Base-by-base conservation (phyloP, 2,888 invertebrate genomes). In the Thera obeliscata region DNA sequence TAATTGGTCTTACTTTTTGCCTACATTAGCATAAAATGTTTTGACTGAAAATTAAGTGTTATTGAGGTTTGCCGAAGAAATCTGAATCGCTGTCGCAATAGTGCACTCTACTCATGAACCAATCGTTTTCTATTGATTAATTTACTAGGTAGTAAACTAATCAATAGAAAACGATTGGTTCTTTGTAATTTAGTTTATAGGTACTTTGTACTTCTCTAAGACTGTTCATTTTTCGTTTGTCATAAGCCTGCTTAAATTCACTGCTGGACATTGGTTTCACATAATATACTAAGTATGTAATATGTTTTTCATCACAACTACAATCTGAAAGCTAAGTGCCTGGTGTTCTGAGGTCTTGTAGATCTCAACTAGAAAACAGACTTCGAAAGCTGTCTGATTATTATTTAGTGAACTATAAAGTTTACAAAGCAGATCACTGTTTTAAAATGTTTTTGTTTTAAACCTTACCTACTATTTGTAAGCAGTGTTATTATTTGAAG, bases 51-150 rank as follows among this genome's bases (percentile, higher is more conserved):
- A 75, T 74, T 70, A 61, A 81, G 79, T 78, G 77, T 85, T 83
- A 80, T 80, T 84, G 80, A 81, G 74, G 77, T 82, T 83, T 82
- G 85, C 85, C 86, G 86, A 86, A 86, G 72, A 87, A 87, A 87
- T 87, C 89, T 86, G 84, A 86, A 79, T 75, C 72, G 78, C 73
- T 77, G 75, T 76, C 77, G 76, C 69, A 81, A 78, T 82, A 82
- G 80, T 81, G 78, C 76, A 77, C 75, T 76, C 75, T 79, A 77
- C 75, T 81, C 77, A 78, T 66, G 61, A 46, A 46, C 73, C 57
- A 49, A 64, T 76, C 56, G 73, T 76, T 81, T 78, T 73, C 75
- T 82, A 77, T 74, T 63, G 50, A 5, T 49, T n/a, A 22, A 22
- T 22, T 22, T 22, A 22, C 22, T 22, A 22, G 22, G 22, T 22